Conservation (phyloP, 1,140 invertebrate species). For the Halictus rubicundus region DNA sequence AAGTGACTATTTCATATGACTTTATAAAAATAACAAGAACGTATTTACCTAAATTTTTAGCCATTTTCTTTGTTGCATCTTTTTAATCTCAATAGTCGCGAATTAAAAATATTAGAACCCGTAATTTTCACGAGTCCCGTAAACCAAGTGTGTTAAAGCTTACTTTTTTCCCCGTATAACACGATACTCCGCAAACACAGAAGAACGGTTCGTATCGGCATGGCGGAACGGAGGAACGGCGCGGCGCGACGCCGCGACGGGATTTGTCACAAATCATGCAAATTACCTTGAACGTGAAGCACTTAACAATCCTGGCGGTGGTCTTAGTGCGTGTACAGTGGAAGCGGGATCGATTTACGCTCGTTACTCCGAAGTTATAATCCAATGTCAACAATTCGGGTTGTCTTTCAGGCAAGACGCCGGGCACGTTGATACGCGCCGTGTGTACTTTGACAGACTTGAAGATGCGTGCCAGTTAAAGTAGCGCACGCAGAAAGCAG, state of each 20-base stretch:
- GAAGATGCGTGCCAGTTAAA: conserved; percentile 20
- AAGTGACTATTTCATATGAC: too few relatives aligned
- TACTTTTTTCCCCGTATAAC: too few relatives aligned
- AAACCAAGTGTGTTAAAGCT: too few relatives aligned
- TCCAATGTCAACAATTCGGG: conserved; percentile 60
- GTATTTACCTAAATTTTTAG: too few relatives aligned
- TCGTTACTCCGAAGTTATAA: conserved; percentile 57
- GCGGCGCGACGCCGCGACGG: not conserved
- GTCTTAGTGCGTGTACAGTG: not conserved
- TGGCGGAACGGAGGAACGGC: not conserved
- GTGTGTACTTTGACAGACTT: not conserved
- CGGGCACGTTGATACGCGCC: not conserved
- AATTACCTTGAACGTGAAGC: conserved; percentile 3
- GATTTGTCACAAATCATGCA: conserved; percentile 27
- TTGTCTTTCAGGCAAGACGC: conserved; percentile 13
- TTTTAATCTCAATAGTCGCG: too few relatives aligned
- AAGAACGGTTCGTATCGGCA: too few relatives aligned
- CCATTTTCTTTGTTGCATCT: too few relatives aligned
- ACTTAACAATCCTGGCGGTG: not conserved
- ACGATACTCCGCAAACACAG: too few relatives aligned
- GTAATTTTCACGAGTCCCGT: too few relatives aligned
- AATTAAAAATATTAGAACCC: too few relatives aligned
- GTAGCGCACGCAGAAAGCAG: conserved; percentile 15
- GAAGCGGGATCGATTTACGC: conserved; percentile 52
- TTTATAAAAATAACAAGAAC: too few relatives aligned